Base-by-base conservation (phyloP, 1,140 invertebrate genomes). In the Drosophila pseudoobscura region DNA sequence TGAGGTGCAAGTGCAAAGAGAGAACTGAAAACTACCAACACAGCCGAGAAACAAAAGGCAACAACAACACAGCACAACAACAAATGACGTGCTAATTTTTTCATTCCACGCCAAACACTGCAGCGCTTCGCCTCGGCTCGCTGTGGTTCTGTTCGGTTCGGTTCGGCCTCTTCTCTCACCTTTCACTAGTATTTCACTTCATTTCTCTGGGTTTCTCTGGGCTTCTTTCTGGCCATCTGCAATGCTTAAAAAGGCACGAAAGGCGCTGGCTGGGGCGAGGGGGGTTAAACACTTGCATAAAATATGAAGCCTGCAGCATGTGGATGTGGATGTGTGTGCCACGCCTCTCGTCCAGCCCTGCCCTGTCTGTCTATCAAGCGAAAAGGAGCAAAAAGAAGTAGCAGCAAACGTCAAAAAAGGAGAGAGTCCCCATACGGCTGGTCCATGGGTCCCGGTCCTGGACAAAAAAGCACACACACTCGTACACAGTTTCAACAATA, bases 61-160 rank as follows among this genome's bases (percentile, higher is more conserved):
- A 64, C 61, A 76, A 79, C 76, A 78, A 84, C 24, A 78, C 79
- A 82, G 75, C 78, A 83, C 64, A 79, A 64, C 61, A 76, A 84
- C 76, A 75, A 84, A 79, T 87, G 77, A 74, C 70, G 55, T 80
- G 80, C 80, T 85, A 80, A 75, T 85, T 85, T 87, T 80, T 84
- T 78, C 47, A 41, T 41, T 17, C n/a, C 20, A 26, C 1, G 39
- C 43, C 13, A 59, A 59, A 54, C 3, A 22, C 45, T 17, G 8
- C 8, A 20, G 6, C 4, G 17, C 15, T 26, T 8, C 11, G 31
- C 2, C 3, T 31, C 31, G 8, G 29, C 9, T 31, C 29, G 29
- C 5, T 24, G 2, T 3, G 24, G 24, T 24, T 24, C 3, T 8
- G 7, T 24, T 24, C 3, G 17, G 7, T 24, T 8, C 11, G 7